These are phyloP conservation scores for Beris morrisii DNA, from an alignment of 2,888 invertebrate species.

Conservation along the genomic window DNA sequence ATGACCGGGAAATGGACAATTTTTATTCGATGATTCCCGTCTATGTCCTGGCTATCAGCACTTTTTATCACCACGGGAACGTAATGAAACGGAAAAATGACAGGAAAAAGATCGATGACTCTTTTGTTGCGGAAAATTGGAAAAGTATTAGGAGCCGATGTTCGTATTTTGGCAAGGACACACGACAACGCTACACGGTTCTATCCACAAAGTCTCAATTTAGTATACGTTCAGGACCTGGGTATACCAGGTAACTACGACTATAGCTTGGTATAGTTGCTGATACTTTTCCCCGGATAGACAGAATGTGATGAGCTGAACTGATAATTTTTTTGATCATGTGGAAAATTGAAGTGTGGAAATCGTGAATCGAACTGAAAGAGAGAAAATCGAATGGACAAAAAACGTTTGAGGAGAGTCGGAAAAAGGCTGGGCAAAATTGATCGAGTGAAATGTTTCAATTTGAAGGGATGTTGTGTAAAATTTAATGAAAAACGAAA, in stretches of 20 bases:
- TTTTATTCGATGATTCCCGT: constrained; percentile 29
- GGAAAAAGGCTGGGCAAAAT: too few species aligned
- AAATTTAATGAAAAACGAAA: too few species aligned
- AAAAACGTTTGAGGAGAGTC: too few species aligned
- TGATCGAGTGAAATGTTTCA: too few species aligned
- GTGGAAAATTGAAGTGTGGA: constrained; percentile 29
- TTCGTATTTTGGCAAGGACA: constrained; percentile 4
- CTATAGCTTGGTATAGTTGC: not conserved
- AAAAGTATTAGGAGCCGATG: constrained; percentile 13
- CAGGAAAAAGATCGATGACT: constrained; percentile 55
- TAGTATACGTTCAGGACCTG: not conserved
- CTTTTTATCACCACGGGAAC: constrained; percentile 30
- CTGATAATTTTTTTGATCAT: constrained; percentile 29
- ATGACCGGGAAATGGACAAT: constrained; percentile 24
- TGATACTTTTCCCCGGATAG: not conserved
- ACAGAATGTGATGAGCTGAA: constrained; percentile 22
- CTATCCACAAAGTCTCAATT: constrained; percentile 12
- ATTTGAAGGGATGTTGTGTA: too few species aligned
- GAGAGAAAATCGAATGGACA: too few species aligned
- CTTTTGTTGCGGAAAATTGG: constrained; percentile 43
- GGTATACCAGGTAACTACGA: not conserved
- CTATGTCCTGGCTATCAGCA: constrained; percentile 41
- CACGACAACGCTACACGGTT: not conserved
- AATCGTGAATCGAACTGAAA: constrained; percentile 1
- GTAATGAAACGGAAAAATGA: constrained; percentile 56